Evolutionary conservation across 35 echinoderm and acorn worm genomes (phyloP).

Genomic region (Holothuria glaberrima): DNA sequence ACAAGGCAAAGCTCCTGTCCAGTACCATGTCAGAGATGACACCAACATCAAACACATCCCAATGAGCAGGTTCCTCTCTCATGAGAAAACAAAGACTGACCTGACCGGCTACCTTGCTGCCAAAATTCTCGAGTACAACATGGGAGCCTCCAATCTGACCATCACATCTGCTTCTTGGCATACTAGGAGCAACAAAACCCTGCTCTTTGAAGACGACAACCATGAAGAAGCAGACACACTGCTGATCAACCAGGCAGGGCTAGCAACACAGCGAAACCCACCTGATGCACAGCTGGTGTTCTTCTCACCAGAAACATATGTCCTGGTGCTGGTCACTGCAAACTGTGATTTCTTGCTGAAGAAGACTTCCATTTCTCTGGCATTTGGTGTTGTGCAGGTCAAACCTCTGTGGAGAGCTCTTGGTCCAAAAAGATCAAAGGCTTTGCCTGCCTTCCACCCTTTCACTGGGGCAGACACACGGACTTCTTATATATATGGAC

Average conservation of each 20-base stretch:
- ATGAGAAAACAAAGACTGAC: constrained; percentile 25
- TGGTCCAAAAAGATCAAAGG: constrained; percentile 26
- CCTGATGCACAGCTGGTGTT: too few relatives aligned
- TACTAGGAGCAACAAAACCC: constrained; percentile 10
- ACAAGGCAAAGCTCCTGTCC: constrained; percentile 19
- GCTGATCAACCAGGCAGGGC: too few relatives aligned
- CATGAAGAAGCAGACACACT: too few relatives aligned
- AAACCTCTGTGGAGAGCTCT: constrained; percentile 1
- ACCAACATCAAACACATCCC: constrained; percentile 37
- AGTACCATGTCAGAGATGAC: constrained; percentile 28
- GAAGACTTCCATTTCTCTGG: constrained; percentile 9
- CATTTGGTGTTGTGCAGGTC: background rate
- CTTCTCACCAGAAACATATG: constrained; percentile 26
- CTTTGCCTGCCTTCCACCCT: too few relatives aligned
- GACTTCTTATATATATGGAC: too few relatives aligned
- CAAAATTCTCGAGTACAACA: too few relatives aligned
- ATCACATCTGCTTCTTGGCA: background rate
- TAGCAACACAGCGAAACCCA: too few relatives aligned
- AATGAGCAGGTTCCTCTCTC: constrained; percentile 33
- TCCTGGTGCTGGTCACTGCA: constrained; percentile 39
- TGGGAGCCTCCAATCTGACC: constrained; percentile 1
- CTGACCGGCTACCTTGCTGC: constrained; percentile 1
- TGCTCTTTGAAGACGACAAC: constrained; percentile 7
- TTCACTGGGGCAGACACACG: too few relatives aligned
- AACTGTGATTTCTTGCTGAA: constrained; percentile 19